Evolutionary conservation across 2,888 invertebrate species (phyloP).

Genomic region (Cerastoderma edule): DNA sequence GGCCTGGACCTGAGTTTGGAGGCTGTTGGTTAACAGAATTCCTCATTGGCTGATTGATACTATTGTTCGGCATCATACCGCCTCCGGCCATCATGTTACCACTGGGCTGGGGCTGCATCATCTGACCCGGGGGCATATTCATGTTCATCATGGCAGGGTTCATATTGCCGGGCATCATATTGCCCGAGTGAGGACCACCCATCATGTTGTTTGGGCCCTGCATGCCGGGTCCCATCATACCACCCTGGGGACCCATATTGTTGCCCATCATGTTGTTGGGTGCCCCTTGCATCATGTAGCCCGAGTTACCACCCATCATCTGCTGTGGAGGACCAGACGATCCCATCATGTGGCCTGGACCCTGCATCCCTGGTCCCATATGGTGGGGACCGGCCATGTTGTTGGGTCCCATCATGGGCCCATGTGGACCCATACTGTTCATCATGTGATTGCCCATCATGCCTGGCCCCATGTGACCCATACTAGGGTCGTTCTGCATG

Average conservation of each 20-base stretch:
- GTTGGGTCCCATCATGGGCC: conserved; percentile 81
- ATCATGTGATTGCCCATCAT: conserved; percentile 76
- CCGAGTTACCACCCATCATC: conserved; percentile 46
- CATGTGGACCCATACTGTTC: conserved; percentile 65
- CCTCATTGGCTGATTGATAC: conserved; percentile 55
- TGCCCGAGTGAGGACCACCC: conserved; percentile 63
- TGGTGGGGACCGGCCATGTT: conserved; percentile 65
- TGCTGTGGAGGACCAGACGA: conserved; percentile 39
- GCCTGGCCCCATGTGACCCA: conserved; percentile 74
- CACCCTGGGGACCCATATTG: conserved; percentile 59
- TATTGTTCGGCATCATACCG: conserved; percentile 40
- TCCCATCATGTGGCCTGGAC: conserved; percentile 62
- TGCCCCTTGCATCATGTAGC: conserved; percentile 61
- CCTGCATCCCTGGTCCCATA: conserved; percentile 61
- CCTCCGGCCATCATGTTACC: conserved; percentile 48
- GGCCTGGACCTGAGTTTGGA: conserved; percentile 30
- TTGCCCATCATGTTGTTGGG: conserved; percentile 55
- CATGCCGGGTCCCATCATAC: conserved; percentile 61
- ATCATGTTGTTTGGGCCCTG: conserved; percentile 66
- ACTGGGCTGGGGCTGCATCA: conserved; percentile 50
- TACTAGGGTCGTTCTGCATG: conserved; percentile 73
- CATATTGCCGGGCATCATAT: conserved; percentile 64
- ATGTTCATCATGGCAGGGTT: conserved; percentile 63
- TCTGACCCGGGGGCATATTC: conserved; percentile 60
- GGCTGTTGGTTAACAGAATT: conserved; percentile 59